Percentiles rank a stretch among this genome's conserved stretches.
These are phyloP conservation scores for Mycteria americana DNA, from an alignment of 2,797 vertebrate species.

Conservation along the genomic window DNA sequence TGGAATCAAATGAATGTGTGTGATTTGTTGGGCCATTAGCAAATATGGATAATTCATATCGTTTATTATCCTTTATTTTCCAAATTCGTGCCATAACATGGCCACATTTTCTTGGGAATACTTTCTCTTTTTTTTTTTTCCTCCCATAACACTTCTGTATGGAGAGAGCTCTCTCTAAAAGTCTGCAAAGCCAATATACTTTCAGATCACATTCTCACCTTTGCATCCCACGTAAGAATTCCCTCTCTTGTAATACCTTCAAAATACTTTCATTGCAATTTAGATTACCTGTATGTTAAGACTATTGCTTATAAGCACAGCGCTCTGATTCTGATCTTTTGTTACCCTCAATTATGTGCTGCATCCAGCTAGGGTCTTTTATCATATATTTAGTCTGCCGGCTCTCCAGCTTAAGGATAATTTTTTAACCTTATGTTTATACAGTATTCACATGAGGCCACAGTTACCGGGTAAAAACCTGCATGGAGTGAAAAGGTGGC, in stretches of 20 bases:
- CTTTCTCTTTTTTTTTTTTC: too few relatives aligned
- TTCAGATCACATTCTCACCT: not conserved
- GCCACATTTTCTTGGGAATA: not conserved
- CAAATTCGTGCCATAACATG: not conserved
- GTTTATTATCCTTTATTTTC: not conserved
- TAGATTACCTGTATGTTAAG: not conserved
- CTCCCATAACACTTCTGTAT: not conserved
- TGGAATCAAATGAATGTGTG: not conserved
- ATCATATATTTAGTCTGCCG: not conserved
- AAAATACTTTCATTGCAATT: not conserved
- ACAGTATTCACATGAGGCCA: not conserved
- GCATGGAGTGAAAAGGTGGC: not conserved
- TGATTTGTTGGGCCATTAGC: too few relatives aligned
- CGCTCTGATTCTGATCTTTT: not conserved
- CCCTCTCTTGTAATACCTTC: not conserved
- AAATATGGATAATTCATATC: accelerated
- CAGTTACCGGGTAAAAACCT: not conserved
- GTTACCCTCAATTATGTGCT: not conserved
- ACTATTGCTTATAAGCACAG: not conserved
- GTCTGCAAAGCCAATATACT: not conserved
- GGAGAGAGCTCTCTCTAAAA: not conserved
- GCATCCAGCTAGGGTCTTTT: not conserved
- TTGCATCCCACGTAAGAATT: not conserved
- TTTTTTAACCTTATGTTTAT: not conserved
- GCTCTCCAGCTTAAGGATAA: not conserved